Conservation (phyloP, 2,888 invertebrate genomes). For the Tanypteryx hageni region DNA sequence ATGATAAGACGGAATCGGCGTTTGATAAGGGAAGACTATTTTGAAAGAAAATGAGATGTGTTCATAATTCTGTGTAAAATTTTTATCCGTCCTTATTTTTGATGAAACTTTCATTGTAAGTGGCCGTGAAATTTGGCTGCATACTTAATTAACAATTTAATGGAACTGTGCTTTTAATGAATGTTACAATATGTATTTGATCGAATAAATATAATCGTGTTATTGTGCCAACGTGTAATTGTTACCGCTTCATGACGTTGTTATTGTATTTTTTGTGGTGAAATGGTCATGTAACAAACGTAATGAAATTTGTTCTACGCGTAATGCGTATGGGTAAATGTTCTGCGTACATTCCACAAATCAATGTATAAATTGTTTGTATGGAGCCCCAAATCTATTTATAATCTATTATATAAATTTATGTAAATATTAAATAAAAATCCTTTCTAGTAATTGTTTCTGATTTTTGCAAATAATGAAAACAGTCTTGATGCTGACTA, state of each 20-base stretch:
- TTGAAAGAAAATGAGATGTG: not conserved
- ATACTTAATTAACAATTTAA: no score
- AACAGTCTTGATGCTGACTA: slow-evolving; percentile 1
- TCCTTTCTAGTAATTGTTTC: not conserved
- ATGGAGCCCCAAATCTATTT: not conserved
- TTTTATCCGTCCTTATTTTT: slow-evolving; percentile 44
- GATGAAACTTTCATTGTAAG: not conserved
- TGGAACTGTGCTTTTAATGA: not conserved
- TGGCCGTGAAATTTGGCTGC: not conserved
- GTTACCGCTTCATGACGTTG: not conserved
- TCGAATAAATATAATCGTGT: not conserved
- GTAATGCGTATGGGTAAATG: not conserved
- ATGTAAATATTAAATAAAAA: slow-evolving; percentile 9
- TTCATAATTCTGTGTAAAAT: slow-evolving; percentile 27
- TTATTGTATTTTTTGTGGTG: not conserved
- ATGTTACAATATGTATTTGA: not conserved
- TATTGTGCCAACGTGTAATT: not conserved
- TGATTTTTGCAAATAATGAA: not conserved
- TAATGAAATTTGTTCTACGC: not conserved
- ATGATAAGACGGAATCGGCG: not conserved
- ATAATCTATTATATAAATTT: not conserved
- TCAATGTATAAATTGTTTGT: not conserved
- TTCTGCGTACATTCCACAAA: not conserved
- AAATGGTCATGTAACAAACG: not conserved
- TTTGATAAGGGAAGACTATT: not conserved